These are phyloP conservation scores for Phrixothrix hirtus DNA, from an alignment of 2,888 invertebrate genomes.

Conservation along the genomic window DNA sequence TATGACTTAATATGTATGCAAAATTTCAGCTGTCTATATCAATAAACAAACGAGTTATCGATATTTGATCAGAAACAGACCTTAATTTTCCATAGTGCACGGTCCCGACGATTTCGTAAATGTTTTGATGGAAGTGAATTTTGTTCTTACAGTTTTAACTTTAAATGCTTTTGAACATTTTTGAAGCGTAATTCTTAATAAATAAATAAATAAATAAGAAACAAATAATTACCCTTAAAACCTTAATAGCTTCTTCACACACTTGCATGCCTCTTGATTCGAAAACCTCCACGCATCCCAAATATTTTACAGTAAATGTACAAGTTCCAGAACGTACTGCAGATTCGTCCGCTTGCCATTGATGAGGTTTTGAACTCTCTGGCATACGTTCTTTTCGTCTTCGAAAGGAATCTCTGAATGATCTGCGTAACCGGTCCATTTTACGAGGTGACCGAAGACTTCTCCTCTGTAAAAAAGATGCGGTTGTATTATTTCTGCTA, in stretches of 20 bases:
- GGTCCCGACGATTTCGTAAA: too few species aligned
- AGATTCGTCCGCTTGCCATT: conserved; percentile 97
- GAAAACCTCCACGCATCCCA: conserved; percentile 99
- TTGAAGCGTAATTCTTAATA: background rate
- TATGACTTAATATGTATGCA: too few species aligned
- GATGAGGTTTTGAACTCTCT: conserved; percentile 94
- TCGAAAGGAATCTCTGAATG: conserved; percentile 92
- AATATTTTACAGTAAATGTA: conserved; percentile 96
- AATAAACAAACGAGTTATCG: too few species aligned
- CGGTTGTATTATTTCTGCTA: background rate
- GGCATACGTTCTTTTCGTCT: conserved; percentile 83
- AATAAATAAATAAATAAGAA: background rate
- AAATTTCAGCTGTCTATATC: too few species aligned
- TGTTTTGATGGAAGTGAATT: too few species aligned
- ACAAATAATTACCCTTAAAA: conserved; percentile 74
- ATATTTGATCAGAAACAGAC: too few species aligned
- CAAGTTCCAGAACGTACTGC: conserved; percentile 96
- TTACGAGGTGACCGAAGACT: conserved; percentile 71
- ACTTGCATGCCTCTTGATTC: conserved; percentile 99
- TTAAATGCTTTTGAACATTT: background rate
- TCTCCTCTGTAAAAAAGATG: conserved; percentile 59
- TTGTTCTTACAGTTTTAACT: too few species aligned
- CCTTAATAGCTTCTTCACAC: conserved; percentile 98
- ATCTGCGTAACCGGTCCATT: conserved; percentile 88
- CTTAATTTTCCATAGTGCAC: too few species aligned